phyloP scores from a whole-genome alignment of 2,888 invertebrate genomes.

The Troilus luridus region DNA sequence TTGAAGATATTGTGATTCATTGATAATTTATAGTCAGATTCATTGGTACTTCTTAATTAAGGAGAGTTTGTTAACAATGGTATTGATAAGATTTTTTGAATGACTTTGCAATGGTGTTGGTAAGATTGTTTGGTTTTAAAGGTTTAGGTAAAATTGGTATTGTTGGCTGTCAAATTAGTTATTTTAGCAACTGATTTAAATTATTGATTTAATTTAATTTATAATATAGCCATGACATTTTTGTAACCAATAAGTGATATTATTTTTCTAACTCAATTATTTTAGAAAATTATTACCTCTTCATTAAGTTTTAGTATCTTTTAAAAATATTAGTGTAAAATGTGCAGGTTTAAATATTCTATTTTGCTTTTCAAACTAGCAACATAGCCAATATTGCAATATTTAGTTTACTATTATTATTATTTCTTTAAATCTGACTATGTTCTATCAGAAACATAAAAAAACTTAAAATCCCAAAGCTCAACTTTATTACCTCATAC shows the following conservation, averaged over 20 bases:
- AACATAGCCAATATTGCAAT: neutral
- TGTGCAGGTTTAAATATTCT: neutral
- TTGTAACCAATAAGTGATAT: conserved; percentile 12
- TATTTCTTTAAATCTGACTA: neutral
- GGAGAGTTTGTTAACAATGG: neutral
- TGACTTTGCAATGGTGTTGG: neutral
- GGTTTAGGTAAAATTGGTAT: neutral
- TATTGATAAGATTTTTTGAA: neutral
- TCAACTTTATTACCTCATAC: conserved; percentile 58
- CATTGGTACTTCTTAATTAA: neutral
- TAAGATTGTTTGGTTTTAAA: neutral
- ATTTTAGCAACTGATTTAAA: neutral
- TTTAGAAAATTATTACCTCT: neutral
- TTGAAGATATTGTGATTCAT: conserved; percentile 5
- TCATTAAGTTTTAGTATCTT: neutral
- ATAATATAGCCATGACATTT: conserved; percentile 23
- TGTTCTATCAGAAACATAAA: neutral
- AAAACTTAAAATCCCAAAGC: conserved; percentile 22
- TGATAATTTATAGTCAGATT: neutral
- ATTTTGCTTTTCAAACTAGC: neutral
- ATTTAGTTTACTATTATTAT: neutral
- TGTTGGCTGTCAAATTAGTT: neutral
- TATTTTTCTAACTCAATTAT: neutral
- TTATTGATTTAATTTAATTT: conserved; percentile 8
- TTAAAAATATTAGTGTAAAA: neutral